Evolutionary conservation across 2,888 invertebrate species (phyloP).

Genomic region (Carterocephalus palaemon): DNA sequence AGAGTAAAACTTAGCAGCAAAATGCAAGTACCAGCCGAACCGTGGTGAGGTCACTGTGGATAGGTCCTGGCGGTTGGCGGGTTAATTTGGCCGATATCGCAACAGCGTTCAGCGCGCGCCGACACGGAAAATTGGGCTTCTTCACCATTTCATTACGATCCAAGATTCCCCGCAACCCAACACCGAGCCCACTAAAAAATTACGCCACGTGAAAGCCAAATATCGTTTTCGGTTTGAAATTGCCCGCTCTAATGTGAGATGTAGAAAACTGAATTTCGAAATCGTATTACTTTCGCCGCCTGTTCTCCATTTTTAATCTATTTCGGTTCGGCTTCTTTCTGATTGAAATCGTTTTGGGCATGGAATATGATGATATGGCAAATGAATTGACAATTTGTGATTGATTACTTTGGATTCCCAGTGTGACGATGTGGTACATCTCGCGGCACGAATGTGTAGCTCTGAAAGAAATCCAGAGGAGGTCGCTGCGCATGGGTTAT

Average conservation of each 20-base stretch:
- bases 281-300: constrained; percentile 21
- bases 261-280: constrained; percentile 25
- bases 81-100: constrained; percentile 70
- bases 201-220: constrained; percentile 41
- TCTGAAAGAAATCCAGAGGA: too few species aligned
- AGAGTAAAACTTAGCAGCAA: too few species aligned
- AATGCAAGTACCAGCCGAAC: too few species aligned
- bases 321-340: not conserved
- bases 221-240: constrained; percentile 41
- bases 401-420: too few species aligned
- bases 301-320: constrained; percentile 23
- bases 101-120: constrained; percentile 54
- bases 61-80: constrained; percentile 34
- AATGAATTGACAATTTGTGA: too few species aligned
- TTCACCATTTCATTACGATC: constrained; percentile 66
- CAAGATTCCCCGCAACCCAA: constrained; percentile 57
- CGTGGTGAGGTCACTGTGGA: constrained; percentile 47
- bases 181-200: constrained; percentile 51
- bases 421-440: too few species aligned
- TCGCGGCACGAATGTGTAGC: too few species aligned
- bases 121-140: constrained; percentile 73
- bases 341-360: constrained; percentile 10
- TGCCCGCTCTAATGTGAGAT: constrained; percentile 29
- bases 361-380: too few species aligned
- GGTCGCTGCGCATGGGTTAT: too few species aligned